Evolutionary conservation across 1,140 invertebrate species (phyloP).

Genomic region (Leucophenga varia): DNA sequence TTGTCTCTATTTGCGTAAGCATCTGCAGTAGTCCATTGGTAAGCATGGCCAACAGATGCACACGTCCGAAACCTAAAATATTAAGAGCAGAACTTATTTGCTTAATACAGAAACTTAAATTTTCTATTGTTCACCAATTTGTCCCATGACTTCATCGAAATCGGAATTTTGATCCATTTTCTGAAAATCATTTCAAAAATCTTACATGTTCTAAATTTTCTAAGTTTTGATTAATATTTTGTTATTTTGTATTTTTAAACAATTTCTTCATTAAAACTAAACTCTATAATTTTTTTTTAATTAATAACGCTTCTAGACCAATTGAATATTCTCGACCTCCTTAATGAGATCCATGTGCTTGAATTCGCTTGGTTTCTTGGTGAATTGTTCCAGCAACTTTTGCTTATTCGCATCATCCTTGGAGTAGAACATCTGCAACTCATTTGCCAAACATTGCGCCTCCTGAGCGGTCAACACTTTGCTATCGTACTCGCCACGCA

Average conservation of each 20-base stretch:
- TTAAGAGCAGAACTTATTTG: too few species aligned
- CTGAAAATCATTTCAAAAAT: background rate
- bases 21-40: constrained; percentile 37
- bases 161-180: background rate
- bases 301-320: constrained; percentile 43
- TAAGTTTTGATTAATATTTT: constrained; percentile 9
- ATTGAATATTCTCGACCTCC: constrained; percentile 73
- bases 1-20: constrained; percentile 38
- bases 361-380: constrained; percentile 71
- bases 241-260: constrained; percentile 10
- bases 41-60: constrained; percentile 27
- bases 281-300: too few species aligned
- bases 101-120: too few species aligned
- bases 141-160: background rate
- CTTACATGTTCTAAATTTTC: too few species aligned
- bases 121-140: background rate
- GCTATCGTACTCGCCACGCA: constrained; percentile 86
- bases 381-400: constrained; percentile 72
- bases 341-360: constrained; percentile 81
- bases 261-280: too few species aligned
- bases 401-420: constrained; percentile 65
- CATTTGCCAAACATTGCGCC: constrained; percentile 82
- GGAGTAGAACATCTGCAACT: constrained; percentile 82
- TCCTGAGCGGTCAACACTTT: constrained; percentile 76
- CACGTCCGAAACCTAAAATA: constrained; percentile 35